A percentile compares a stretch with the other conserved stretches of the same genome.
Conservation (phyloP, 2,113 vertebrate genomes). For the Ellobius talpinus region DNA sequence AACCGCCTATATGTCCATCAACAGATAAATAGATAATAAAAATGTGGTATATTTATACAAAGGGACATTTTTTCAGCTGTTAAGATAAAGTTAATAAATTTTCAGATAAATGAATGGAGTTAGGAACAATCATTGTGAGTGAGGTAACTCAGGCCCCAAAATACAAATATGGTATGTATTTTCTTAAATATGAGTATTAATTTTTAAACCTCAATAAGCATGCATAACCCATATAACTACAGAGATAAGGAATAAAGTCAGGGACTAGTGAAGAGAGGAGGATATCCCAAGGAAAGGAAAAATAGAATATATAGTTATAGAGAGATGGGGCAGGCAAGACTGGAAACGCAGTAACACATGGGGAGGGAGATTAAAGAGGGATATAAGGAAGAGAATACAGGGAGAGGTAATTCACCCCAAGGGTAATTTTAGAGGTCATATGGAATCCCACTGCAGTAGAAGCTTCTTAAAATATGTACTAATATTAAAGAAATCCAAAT, state of each 20-base stretch:
- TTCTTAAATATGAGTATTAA: not conserved
- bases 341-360: not conserved
- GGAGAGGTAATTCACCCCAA: not conserved
- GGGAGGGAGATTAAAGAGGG: not conserved
- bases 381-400: not conserved
- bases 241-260: not conserved
- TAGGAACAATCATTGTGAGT: not conserved
- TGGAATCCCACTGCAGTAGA: not conserved
- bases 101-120: not conserved
- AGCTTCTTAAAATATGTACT: not conserved
- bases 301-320: not conserved
- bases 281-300: not conserved
- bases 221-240: not conserved
- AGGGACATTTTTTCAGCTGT: not conserved
- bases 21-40: not conserved
- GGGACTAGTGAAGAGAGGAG: not conserved
- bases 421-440: not conserved
- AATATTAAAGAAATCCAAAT: not conserved
- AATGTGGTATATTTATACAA: no score
- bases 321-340: not conserved
- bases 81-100: not conserved
- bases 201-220: not conserved
- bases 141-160: not conserved
- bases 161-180: not conserved
- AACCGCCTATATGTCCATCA: not conserved